phyloP scores from a whole-genome alignment of 2,797 vertebrate species.

The Ctenopoma multispine region DNA sequence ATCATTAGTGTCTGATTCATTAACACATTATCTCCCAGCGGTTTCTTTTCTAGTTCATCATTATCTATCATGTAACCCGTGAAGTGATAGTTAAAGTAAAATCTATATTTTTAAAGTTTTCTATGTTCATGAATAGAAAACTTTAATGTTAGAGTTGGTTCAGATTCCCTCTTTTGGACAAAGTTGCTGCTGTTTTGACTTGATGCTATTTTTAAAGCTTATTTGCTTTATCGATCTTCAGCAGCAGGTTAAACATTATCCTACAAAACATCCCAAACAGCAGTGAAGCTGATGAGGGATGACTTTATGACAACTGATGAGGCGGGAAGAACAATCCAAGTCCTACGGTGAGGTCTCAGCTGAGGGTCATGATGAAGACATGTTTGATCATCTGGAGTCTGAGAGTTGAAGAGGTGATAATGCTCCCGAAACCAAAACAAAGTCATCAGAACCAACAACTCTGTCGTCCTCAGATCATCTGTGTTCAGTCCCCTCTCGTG shows the following conservation, averaged over 20 bases:
- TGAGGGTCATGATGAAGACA: not conserved
- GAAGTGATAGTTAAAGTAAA: too few relatives aligned
- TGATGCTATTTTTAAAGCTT: slow-evolving; percentile 52
- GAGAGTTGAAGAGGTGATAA: not conserved
- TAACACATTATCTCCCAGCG: too few relatives aligned
- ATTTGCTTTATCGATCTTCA: slow-evolving; percentile 54
- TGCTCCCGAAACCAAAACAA: not conserved
- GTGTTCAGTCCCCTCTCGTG: not conserved
- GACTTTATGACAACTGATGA: too few relatives aligned
- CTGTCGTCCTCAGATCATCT: not conserved
- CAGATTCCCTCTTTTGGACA: not conserved
- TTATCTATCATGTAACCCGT: too few relatives aligned
- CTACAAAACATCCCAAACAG: not conserved
- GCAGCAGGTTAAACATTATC: slow-evolving; percentile 46
- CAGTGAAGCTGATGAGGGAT: not conserved
- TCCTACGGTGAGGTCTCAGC: not conserved
- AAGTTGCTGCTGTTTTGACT: slow-evolving; percentile 11
- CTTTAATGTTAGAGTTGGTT: not conserved
- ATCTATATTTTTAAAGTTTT: too few relatives aligned
- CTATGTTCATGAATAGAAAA: too few relatives aligned
- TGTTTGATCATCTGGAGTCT: not conserved
- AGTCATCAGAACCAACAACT: not conserved
- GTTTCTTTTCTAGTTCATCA: too few relatives aligned
- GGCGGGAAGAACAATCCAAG: too few relatives aligned
- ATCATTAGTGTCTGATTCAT: too few relatives aligned